These are phyloP conservation scores for Meta bourneti DNA, from an alignment of 2,888 invertebrate species.

Conservation along the genomic window DNA sequence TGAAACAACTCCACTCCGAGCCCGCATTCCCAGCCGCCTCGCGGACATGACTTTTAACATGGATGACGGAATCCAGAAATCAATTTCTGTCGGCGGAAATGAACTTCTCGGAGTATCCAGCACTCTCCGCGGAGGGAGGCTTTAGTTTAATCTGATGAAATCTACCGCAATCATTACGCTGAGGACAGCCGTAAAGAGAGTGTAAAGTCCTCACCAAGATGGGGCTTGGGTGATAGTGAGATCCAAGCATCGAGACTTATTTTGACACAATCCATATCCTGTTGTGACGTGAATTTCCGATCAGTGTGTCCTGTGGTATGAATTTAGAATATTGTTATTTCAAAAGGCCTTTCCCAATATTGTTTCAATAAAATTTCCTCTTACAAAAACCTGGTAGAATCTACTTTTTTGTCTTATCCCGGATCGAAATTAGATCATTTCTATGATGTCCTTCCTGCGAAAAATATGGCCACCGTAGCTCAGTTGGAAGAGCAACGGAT, in stretches of 20 bases:
- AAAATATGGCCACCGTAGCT: too few relatives aligned
- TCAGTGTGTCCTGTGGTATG: not conserved
- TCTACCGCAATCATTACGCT: not conserved
- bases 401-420: too few relatives aligned
- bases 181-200: not conserved
- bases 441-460: too few relatives aligned
- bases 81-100: constrained; percentile 27
- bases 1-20: not conserved
- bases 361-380: too few relatives aligned
- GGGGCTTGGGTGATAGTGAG: not conserved
- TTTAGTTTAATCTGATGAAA: constrained; percentile 6
- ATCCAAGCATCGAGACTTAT: not conserved
- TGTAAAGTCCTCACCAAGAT: not conserved
- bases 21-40: not conserved
- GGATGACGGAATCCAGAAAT: constrained; percentile 16
- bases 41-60: constrained; percentile 2
- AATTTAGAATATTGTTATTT: too few relatives aligned
- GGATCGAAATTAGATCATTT: too few relatives aligned
- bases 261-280: not conserved
- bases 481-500: too few relatives aligned
- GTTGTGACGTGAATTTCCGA: not conserved
- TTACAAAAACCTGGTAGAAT: too few relatives aligned
- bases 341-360: too few relatives aligned
- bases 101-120: not conserved
- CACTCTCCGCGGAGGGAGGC: not conserved